Conservation (phyloP, 2,113 vertebrate genomes). For the Zapus hudsonius region DNA sequence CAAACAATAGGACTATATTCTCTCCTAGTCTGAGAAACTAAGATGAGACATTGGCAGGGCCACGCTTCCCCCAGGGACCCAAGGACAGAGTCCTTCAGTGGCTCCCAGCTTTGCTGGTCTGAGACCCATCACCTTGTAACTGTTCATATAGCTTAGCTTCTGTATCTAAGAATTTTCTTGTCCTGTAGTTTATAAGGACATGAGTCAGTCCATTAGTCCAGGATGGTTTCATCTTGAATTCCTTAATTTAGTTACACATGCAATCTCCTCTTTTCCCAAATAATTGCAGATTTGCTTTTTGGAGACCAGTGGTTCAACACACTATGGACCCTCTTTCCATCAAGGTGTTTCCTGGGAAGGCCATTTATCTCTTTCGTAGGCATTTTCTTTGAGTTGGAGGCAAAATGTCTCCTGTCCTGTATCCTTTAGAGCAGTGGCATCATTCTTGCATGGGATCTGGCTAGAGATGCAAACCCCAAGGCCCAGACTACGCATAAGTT, state of each 20-base stretch:
- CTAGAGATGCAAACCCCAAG: neutral
- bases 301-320: neutral
- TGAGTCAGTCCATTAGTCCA: neutral
- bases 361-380: neutral
- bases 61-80: neutral
- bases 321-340: neutral
- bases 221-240: neutral
- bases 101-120: too few relatives aligned
- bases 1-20: neutral
- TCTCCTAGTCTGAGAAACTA: neutral
- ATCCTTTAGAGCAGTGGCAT: neutral
- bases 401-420: neutral
- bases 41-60: neutral
- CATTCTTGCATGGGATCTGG: neutral
- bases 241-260: neutral
- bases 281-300: neutral
- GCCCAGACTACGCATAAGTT: accelerated
- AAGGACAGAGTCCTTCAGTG: too few relatives aligned
- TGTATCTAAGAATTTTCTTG: too few relatives aligned
- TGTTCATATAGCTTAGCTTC: neutral
- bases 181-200: neutral
- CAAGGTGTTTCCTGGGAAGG: too few relatives aligned
- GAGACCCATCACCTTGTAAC: too few relatives aligned
- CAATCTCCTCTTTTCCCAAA: neutral
- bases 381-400: neutral